Conservation (phyloP, 2,797 vertebrate genomes). For the Pseudocheirus occidentalis region DNA sequence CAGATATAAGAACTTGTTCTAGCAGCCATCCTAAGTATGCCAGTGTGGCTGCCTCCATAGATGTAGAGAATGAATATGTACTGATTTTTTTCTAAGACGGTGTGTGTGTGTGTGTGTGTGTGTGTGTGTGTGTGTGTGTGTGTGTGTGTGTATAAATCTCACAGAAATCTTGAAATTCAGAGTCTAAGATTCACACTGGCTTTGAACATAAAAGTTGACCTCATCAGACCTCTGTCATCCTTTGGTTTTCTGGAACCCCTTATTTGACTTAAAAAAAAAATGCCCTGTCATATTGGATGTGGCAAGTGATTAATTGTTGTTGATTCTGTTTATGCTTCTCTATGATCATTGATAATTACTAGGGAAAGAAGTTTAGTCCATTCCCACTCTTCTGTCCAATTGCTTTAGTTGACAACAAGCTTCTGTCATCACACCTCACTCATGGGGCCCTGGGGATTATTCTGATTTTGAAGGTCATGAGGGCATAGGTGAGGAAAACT, state of each 20-base stretch:
- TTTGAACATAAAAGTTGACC: neutral
- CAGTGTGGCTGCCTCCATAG: no score
- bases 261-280: neutral
- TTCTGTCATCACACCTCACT: neutral
- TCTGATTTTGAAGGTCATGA: conserved; percentile 2
- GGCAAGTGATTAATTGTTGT: neutral
- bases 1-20: no score
- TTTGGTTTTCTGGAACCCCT: neutral
- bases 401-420: neutral
- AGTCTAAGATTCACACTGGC: neutral
- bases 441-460: neutral
- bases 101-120: no score
- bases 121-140: neutral
- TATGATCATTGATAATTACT: neutral
- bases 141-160: neutral
- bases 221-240: neutral
- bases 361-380: conserved; percentile 6
- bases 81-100: neutral
- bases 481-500: neutral
- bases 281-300: neutral
- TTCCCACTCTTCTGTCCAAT: neutral
- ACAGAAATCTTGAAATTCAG: neutral
- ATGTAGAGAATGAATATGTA: neutral
- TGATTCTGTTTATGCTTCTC: neutral
- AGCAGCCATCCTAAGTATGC: no score